Evolutionary conservation across 2,113 vertebrate species (phyloP).

Genomic region (Tamias sibiricus): DNA sequence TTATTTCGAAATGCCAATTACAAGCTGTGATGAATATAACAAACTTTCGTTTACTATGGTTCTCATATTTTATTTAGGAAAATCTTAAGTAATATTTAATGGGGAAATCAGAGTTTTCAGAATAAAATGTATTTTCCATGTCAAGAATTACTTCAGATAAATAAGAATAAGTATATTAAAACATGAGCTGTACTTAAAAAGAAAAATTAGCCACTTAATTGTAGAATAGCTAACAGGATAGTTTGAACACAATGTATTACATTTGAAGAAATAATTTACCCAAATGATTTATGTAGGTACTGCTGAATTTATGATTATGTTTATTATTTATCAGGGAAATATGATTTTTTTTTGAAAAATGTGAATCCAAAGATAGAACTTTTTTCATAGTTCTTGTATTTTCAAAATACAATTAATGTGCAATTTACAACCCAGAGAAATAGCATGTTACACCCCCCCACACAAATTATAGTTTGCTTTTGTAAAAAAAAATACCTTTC

Average conservation of each 20-base stretch:
- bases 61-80: slow-evolving; percentile 45
- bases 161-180: slow-evolving; percentile 24
- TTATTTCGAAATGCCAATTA: slow-evolving; percentile 57
- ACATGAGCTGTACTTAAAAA: not conserved
- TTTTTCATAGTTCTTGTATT: not conserved
- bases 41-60: not conserved
- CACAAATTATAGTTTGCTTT: not conserved
- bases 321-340: slow-evolving; percentile 69
- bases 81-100: slow-evolving; percentile 27
- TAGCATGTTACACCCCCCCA: not conserved
- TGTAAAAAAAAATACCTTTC: not conserved
- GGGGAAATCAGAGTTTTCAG: slow-evolving; percentile 15
- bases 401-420: slow-evolving; percentile 30
- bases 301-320: not conserved
- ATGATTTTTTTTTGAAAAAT: not conserved
- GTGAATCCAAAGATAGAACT: not conserved
- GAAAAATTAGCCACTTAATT: slow-evolving; percentile 24
- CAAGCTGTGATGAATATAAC: slow-evolving; percentile 24
- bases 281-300: slow-evolving; percentile 13
- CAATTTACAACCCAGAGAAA: slow-evolving; percentile 1
- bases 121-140: not conserved
- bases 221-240: not conserved
- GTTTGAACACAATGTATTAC: slow-evolving; percentile 31
- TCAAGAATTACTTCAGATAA: slow-evolving; percentile 49
- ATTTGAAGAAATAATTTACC: slow-evolving; percentile 50